A percentile compares a stretch with the other conserved stretches of the same genome.
phyloP scores from a whole-genome alignment of 2,888 invertebrate species.

The Exocentrus adspersus region DNA sequence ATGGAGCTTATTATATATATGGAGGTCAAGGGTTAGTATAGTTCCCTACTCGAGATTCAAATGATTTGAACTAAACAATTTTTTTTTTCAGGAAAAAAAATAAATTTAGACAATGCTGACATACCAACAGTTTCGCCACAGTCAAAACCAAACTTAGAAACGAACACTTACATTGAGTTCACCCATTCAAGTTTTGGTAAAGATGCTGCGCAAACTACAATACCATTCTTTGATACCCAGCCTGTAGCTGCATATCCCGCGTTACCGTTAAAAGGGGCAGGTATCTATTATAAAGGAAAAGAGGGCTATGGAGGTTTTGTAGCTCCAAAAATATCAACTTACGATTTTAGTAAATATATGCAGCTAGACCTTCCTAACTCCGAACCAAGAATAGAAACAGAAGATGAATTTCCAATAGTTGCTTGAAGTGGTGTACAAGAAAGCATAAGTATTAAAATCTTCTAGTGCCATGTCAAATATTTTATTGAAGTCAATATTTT shows the following conservation, averaged over 20 bases:
- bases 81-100: conserved; percentile 64
- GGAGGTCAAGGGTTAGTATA: conserved; percentile 24
- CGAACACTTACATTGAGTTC: conserved; percentile 62
- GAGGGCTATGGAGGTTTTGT: conserved; percentile 79
- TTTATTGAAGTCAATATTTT: no score
- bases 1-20: conserved; percentile 26
- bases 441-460: no score
- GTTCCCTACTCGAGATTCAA: background rate
- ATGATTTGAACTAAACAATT: background rate
- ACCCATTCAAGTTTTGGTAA: conserved; percentile 74
- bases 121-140: conserved; percentile 69
- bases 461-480: no score
- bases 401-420: background rate
- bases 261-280: conserved; percentile 77
- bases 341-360: conserved; percentile 75
- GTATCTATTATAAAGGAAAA: conserved; percentile 78
- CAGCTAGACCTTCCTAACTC: conserved; percentile 61
- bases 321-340: conserved; percentile 78
- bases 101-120: conserved; percentile 71
- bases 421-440: no score
- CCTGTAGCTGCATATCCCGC: conserved; percentile 73
- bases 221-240: conserved; percentile 84
- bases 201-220: conserved; percentile 83
- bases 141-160: conserved; percentile 46
- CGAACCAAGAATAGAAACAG: conserved; percentile 28